These are phyloP conservation scores for Laothoe populi DNA, from an alignment of 2,888 invertebrate genomes.

Conservation along the genomic window DNA sequence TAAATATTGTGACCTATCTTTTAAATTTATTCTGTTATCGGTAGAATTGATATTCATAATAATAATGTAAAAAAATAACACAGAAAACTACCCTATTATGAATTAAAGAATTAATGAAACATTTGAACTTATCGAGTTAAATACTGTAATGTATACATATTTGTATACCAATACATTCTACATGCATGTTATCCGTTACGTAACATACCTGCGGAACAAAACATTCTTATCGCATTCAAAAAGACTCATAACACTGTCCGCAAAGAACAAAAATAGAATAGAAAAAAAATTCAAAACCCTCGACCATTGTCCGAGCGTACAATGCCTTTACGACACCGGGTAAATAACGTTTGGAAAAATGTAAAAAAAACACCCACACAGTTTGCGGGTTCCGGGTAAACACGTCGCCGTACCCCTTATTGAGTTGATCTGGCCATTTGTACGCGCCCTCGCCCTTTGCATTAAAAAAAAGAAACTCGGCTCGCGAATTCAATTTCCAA, in stretches of 20 bases:
- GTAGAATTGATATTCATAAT: too few species aligned
- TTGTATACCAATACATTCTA: not conserved
- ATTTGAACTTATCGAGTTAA: not conserved
- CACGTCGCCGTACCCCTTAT: slow-evolving; percentile 79
- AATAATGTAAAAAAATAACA: not conserved
- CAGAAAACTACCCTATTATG: not conserved
- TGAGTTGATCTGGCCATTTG: slow-evolving; percentile 84
- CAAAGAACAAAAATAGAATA: slow-evolving; percentile 50
- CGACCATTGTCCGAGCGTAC: slow-evolving; percentile 74
- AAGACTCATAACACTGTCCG: slow-evolving; percentile 22
- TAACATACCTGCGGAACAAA: not conserved
- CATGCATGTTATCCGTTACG: not conserved
- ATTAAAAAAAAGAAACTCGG: slow-evolving; percentile 65
- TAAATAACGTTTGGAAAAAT: slow-evolving; percentile 81
- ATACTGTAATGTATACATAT: not conserved
- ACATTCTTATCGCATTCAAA: slow-evolving; percentile 22
- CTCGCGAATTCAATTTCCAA: slow-evolving; percentile 80
- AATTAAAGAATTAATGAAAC: not conserved
- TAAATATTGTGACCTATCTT: too few species aligned
- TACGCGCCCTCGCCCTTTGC: slow-evolving; percentile 76
- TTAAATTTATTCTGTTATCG: too few species aligned
- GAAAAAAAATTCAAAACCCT: slow-evolving; percentile 65
- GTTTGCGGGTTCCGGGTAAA: slow-evolving; percentile 83
- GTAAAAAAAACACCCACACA: slow-evolving; percentile 71
- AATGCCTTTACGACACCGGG: slow-evolving; percentile 83